Percentiles rank a stretch among this genome's conserved stretches.
These are phyloP conservation scores for Thalassoma bifasciatum DNA, from an alignment of 2,113 vertebrate genomes.

Conservation along the genomic window DNA sequence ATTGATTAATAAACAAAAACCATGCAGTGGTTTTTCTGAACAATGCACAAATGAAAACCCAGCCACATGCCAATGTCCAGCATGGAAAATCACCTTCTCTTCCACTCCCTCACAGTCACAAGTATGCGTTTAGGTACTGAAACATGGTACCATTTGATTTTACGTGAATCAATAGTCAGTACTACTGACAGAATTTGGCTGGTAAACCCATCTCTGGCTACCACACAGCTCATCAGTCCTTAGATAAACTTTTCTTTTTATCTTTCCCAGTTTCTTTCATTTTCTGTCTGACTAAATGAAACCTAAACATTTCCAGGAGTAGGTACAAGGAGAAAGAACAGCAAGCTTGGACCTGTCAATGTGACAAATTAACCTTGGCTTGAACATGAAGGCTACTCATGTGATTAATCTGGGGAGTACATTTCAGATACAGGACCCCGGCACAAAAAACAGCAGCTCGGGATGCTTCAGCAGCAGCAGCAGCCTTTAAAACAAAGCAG, in stretches of 20 bases:
- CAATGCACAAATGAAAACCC: too few species aligned
- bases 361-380: slow-evolving; percentile 42
- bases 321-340: background rate
- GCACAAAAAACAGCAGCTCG: slow-evolving; percentile 56
- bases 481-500: slow-evolving; percentile 75
- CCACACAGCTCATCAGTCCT: background rate
- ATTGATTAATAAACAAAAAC: too few species aligned
- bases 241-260: background rate
- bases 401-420: slow-evolving; percentile 52
- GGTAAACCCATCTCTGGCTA: too few species aligned
- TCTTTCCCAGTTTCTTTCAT: background rate
- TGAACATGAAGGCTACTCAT: slow-evolving; percentile 35
- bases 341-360: background rate
- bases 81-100: too few species aligned
- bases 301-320: background rate
- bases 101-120: too few species aligned
- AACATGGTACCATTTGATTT: too few species aligned
- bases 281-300: background rate
- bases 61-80: too few species aligned
- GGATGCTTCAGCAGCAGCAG: slow-evolving; percentile 46
- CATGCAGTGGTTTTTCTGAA: too few species aligned
- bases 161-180: too few species aligned
- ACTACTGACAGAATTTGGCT: too few species aligned
- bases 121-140: too few species aligned
- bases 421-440: slow-evolving; percentile 55